Evolutionary conservation across 2,888 invertebrate species (phyloP).

Genomic region (Caenorhabditis japonica): DNA sequence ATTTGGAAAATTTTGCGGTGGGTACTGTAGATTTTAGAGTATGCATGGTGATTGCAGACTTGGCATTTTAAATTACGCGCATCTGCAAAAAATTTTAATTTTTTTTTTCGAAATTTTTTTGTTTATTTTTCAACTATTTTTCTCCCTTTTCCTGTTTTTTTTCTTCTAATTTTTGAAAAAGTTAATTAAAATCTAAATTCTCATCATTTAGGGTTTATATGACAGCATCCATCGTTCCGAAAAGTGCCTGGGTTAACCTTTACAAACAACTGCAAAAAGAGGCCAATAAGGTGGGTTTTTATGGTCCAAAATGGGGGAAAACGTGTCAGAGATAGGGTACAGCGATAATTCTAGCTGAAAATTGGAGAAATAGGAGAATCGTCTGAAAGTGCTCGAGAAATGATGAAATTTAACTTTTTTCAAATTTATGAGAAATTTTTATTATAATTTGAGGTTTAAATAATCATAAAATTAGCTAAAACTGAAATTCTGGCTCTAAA

Average conservation of each 20-base stretch:
- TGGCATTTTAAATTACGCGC: slow-evolving; percentile 17
- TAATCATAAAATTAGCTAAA: too few relatives aligned
- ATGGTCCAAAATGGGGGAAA: too few relatives aligned
- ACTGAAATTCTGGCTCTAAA: too few relatives aligned
- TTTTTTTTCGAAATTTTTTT: slow-evolving; percentile 11
- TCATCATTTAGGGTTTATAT: slow-evolving; percentile 27
- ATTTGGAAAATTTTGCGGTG: background rate
- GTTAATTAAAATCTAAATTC: too few relatives aligned
- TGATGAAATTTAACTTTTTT: too few relatives aligned
- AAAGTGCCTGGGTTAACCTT: slow-evolving; percentile 67
- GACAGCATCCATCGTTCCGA: slow-evolving; percentile 60
- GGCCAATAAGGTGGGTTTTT: slow-evolving; percentile 68
- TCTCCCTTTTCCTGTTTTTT: background rate
- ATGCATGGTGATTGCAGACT: slow-evolving; percentile 2
- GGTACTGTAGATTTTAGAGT: slow-evolving; percentile 8
- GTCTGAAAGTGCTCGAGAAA: too few relatives aligned
- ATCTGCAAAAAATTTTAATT: background rate
- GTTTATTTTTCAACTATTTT: slow-evolving; percentile 12
- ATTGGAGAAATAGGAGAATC: background rate
- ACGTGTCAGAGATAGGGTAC: too few relatives aligned
- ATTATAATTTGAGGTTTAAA: too few relatives aligned
- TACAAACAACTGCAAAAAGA: slow-evolving; percentile 74
- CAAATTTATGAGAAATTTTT: background rate
- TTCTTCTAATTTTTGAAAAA: background rate
- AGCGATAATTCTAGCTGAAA: background rate